These are phyloP conservation scores for Himalopsyche kuldschensis DNA, from an alignment of 2,888 invertebrate species.

Conservation along the genomic window DNA sequence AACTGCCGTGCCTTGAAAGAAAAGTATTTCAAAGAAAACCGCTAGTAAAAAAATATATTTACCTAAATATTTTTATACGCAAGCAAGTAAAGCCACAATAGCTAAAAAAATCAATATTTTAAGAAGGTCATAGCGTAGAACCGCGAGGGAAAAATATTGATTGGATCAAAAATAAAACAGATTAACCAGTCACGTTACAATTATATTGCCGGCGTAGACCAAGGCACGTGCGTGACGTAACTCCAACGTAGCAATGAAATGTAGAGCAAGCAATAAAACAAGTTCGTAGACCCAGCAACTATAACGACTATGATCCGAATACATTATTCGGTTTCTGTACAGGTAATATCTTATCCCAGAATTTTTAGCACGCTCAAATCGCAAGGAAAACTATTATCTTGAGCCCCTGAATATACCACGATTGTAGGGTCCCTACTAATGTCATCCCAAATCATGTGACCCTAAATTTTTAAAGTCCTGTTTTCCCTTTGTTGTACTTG, in stretches of 20 bases:
- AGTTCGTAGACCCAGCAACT: not conserved
- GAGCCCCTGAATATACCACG: no score
- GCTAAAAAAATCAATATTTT: not conserved
- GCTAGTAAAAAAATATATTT: no score
- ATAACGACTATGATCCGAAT: not conserved
- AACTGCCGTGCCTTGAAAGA: no score
- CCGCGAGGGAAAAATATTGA: not conserved
- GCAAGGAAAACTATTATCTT: no score
- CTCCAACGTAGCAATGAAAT: not conserved
- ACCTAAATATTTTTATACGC: no score
- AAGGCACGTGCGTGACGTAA: not conserved
- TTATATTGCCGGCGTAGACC: not conserved
- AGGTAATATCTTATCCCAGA: no score
- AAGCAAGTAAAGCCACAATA: not conserved
- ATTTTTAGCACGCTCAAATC: no score
- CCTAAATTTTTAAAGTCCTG: no score
- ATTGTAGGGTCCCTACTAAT: no score
- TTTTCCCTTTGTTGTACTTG: no score
- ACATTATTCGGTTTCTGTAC: not conserved
- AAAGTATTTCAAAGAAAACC: no score
- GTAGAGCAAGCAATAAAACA: not conserved
- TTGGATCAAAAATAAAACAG: not conserved
- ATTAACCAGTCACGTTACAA: not conserved
- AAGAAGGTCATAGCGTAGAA: not conserved
- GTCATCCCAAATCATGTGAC: no score